Evolutionary conservation across 1,140 invertebrate species (phyloP).

Genomic region (Eumeta japonica): DNA sequence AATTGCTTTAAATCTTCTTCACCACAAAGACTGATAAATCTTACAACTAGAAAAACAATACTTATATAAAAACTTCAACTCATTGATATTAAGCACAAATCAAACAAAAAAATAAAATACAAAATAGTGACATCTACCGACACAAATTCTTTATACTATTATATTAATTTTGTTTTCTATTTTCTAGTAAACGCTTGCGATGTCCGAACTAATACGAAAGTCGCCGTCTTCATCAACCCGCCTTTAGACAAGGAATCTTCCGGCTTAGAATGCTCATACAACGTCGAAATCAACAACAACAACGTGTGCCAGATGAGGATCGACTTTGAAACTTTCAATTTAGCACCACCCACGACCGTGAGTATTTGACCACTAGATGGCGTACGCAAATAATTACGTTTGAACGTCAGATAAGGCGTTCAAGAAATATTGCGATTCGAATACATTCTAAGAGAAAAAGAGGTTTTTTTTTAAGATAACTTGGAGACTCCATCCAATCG

Average conservation of each 20-base stretch:
- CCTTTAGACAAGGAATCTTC: slow-evolving; percentile 38
- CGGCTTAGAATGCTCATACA: slow-evolving; percentile 52
- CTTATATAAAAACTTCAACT: too few relatives aligned
- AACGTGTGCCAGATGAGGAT: slow-evolving; percentile 68
- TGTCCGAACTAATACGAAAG: slow-evolving; percentile 48
- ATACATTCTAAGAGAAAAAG: too few relatives aligned
- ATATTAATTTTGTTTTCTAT: slow-evolving; percentile 9
- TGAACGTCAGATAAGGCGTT: not conserved
- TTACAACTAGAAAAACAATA: too few relatives aligned
- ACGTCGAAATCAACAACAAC: slow-evolving; percentile 52
- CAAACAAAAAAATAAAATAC: not conserved
- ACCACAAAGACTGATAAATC: too few relatives aligned
- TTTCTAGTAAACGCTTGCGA: slow-evolving; percentile 49
- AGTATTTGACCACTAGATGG: slow-evolving; percentile 13
- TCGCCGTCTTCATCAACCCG: slow-evolving; percentile 51
- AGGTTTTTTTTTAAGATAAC: too few relatives aligned
- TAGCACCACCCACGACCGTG: slow-evolving; percentile 65
- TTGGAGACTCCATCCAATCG: too few relatives aligned
- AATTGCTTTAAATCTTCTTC: too few relatives aligned
- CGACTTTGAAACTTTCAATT: slow-evolving; percentile 73
- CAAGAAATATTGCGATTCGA: not conserved
- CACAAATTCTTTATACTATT: not conserved
- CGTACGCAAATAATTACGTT: not conserved
- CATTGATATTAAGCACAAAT: not conserved
- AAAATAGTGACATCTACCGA: not conserved